A percentile compares a stretch with the other conserved stretches of the same genome.
phyloP scores from a whole-genome alignment of 2,797 vertebrate genomes.

The Cirrhinus mrigala region DNA sequence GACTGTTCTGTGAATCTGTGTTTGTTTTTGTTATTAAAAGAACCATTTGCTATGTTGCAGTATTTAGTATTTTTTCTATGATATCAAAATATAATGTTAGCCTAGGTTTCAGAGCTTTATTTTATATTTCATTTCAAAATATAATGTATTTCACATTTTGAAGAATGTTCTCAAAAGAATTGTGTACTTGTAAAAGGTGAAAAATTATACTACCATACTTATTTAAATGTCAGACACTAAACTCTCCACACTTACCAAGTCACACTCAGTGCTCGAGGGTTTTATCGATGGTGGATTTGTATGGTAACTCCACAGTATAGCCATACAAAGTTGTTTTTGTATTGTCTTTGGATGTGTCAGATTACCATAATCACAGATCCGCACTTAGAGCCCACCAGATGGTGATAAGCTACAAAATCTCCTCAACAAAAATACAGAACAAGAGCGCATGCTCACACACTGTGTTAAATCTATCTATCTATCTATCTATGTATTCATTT shows the following conservation, averaged over 20 bases:
- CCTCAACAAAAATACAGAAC: not conserved
- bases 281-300: not conserved
- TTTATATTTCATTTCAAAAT: too few species aligned
- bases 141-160: too few species aligned
- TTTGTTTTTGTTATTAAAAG: not conserved
- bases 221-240: not conserved
- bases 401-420: slow-evolving; percentile 34
- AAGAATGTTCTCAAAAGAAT: not conserved
- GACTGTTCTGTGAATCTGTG: slow-evolving; percentile 3
- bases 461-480: too few species aligned
- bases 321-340: slow-evolving; percentile 10
- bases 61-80: not conserved
- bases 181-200: not conserved
- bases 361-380: slow-evolving; percentile 32
- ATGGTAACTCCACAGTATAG: not conserved
- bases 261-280: not conserved
- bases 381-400: slow-evolving; percentile 18
- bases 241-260: slow-evolving; percentile 4
- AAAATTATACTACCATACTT: not conserved
- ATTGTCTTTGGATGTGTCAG: slow-evolving; percentile 5
- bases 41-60: not conserved
- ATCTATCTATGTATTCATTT: not conserved
- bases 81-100: not conserved
- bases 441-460: not conserved
- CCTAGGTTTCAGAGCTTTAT: not conserved